Base-by-base conservation (phyloP, 2,888 invertebrate genomes). In the Galerucella pusilla region DNA sequence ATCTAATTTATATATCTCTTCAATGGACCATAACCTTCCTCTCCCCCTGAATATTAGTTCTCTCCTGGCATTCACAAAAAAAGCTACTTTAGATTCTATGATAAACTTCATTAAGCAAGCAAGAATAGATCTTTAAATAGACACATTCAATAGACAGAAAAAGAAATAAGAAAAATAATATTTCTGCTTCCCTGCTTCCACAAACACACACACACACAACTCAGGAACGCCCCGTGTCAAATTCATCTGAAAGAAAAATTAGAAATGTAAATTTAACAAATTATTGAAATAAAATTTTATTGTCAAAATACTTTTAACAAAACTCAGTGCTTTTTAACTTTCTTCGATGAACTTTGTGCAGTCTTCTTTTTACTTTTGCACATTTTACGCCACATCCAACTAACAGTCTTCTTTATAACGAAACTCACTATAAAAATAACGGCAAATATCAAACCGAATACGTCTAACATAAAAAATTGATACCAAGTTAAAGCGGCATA, bases 401-500 rank as follows among this genome's bases (percentile, higher is more conserved):
- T 20, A 20, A 16, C n/a, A 57, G 16, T 57, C 20, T 60, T 61
- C 3, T 45, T 60, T 49, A 69, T n/a, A 60, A 60, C 28, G n/a
- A 42, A 69, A 60, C 49, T 20, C 3, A 46, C 28, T 11, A 59
- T 10, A 14, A 71, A 45, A 46, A 71, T 68, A 35, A 64, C 16
- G 2, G 61, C 57, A 45, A 71, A 49, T 11, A 71, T 59, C 10
- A 71, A 67, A n/a, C 46, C 72, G 9, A 72, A 46, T 10, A 80
- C 79, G 74, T 81, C 80, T 16, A 81, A 63, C 70, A 81, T 75
- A 71, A 77, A 80, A 72, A 79, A 80, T 70, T 81, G 79, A 61
- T 81, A 81, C 81, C 80, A 81, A 46, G 78, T 46, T 10, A 81
- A 68, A 11, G 78, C 79, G 20, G 79, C 59, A 25, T 76, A 78